phyloP scores from a whole-genome alignment of 2,888 invertebrate species.

The Calameuta pallipes region DNA sequence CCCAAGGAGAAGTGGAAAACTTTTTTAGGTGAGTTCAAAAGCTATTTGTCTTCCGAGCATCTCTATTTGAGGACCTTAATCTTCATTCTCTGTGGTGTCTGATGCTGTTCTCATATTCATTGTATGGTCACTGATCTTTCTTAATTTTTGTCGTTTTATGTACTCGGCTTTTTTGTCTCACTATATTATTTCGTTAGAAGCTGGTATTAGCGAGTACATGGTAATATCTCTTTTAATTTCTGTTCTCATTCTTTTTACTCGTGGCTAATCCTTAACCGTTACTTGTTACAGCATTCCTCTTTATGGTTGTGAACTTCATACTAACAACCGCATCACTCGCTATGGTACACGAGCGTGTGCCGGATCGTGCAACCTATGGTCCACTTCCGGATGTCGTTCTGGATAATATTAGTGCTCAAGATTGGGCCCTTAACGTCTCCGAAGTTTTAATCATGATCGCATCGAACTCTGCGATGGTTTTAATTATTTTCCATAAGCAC shows the following conservation, averaged over 20 bases:
- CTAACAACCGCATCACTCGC: constrained; percentile 80
- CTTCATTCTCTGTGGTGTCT: not conserved
- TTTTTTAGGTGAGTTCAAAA: constrained; percentile 67
- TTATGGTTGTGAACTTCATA: constrained; percentile 74
- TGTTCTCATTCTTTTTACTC: not conserved
- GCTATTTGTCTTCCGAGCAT: not conserved
- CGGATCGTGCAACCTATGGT: constrained; percentile 77
- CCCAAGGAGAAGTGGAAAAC: constrained; percentile 90
- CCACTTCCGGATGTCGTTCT: constrained; percentile 88
- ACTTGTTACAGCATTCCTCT: constrained; percentile 70
- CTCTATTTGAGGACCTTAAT: not conserved
- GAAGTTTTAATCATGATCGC: constrained; percentile 89
- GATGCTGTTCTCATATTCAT: not conserved
- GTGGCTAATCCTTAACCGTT: constrained; percentile 16
- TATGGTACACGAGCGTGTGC: constrained; percentile 88
- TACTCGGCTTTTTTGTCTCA: not conserved
- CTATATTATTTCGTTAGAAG: not conserved
- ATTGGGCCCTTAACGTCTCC: constrained; percentile 86
- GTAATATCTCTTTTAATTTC: not conserved
- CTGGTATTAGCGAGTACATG: not conserved
- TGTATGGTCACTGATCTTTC: not conserved
- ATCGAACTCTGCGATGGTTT: constrained; percentile 79
- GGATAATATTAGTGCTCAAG: constrained; percentile 78
- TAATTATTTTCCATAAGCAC: constrained; percentile 88
- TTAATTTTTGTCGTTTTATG: not conserved